Percentiles rank a stretch among this genome's conserved stretches.
Conservation (phyloP, 2,888 invertebrate genomes). For the Brassicogethes aeneus region DNA sequence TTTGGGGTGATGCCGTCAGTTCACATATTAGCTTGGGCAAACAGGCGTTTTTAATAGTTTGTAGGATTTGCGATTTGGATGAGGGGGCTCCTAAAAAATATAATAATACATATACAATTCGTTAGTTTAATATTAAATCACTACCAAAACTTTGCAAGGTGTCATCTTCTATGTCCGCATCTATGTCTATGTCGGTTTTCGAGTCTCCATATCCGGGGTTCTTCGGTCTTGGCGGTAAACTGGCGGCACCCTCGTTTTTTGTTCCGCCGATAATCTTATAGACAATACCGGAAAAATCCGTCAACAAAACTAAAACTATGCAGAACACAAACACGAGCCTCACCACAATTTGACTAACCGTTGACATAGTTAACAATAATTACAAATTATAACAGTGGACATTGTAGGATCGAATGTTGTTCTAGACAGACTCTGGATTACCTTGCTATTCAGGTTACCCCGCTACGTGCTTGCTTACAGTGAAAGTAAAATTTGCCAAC, state of each 20-base stretch:
- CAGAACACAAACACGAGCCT: constrained; percentile 46
- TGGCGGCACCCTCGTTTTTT: constrained; percentile 30
- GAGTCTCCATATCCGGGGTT: constrained; percentile 40
- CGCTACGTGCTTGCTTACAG: constrained; percentile 19
- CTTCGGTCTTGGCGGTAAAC: constrained; percentile 30
- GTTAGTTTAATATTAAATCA: too few relatives aligned
- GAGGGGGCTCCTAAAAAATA: constrained; percentile 37
- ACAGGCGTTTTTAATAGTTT: constrained; percentile 53
- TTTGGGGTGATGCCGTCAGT: constrained; percentile 51
- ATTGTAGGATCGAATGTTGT: constrained; percentile 20
- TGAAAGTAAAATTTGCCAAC: constrained; percentile 25
- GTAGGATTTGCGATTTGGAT: constrained; percentile 44
- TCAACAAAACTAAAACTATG: constrained; percentile 46
- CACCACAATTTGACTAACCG: constrained; percentile 36
- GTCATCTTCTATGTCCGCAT: constrained; percentile 43
- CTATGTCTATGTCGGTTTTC: constrained; percentile 39
- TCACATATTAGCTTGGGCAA: constrained; percentile 59
- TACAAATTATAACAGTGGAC: constrained; percentile 11
- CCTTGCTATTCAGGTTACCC: constrained; percentile 25
- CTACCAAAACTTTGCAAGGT: constrained; percentile 38
- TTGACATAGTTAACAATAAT: constrained; percentile 27
- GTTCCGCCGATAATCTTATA: constrained; percentile 43
- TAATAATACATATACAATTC: constrained; percentile 8
- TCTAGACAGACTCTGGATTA: constrained; percentile 21
- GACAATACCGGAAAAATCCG: constrained; percentile 46